These are phyloP conservation scores for western clawed frog (Xenopus tropicalis) DNA, from an alignment of 2,113 vertebrate genomes.

Conservation along the genomic window DNA sequence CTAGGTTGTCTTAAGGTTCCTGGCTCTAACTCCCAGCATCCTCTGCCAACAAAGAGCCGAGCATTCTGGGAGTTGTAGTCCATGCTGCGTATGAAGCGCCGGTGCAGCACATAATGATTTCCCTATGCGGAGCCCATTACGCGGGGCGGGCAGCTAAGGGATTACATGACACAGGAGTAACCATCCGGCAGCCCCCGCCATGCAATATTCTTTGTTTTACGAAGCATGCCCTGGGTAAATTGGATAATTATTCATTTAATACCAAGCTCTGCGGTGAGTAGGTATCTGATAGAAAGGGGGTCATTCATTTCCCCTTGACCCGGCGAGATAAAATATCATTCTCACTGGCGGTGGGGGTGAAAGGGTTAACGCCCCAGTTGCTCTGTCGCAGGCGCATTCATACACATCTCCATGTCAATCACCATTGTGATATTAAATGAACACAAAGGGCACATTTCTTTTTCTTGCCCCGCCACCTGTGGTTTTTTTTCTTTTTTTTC, in stretches of 20 bases:
- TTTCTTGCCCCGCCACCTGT: neutral
- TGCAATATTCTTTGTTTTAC: constrained; percentile 13
- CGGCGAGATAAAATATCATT: neutral
- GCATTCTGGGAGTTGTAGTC: no score
- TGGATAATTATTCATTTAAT: constrained; percentile 11
- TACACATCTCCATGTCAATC: neutral
- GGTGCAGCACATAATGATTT: no score
- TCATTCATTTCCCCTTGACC: neutral
- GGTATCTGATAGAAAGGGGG: neutral
- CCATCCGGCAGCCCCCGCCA: neutral
- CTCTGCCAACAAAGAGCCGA: no score
- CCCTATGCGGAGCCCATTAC: no score
- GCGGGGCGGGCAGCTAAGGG: no score
- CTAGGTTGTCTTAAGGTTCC: no score
- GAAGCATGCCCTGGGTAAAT: constrained; percentile 11
- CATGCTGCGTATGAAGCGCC: no score
- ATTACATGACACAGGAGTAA: constrained; percentile 8
- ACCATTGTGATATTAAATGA: neutral
- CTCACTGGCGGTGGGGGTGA: neutral
- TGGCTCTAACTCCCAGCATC: no score
- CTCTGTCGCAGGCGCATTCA: constrained; percentile 1
- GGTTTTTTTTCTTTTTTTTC: neutral
- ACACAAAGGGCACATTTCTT: neutral
- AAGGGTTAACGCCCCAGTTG: neutral
- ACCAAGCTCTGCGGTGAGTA: neutral